Base-by-base conservation (phyloP, 2,797 vertebrate genomes). In the Spea hammondii region DNA sequence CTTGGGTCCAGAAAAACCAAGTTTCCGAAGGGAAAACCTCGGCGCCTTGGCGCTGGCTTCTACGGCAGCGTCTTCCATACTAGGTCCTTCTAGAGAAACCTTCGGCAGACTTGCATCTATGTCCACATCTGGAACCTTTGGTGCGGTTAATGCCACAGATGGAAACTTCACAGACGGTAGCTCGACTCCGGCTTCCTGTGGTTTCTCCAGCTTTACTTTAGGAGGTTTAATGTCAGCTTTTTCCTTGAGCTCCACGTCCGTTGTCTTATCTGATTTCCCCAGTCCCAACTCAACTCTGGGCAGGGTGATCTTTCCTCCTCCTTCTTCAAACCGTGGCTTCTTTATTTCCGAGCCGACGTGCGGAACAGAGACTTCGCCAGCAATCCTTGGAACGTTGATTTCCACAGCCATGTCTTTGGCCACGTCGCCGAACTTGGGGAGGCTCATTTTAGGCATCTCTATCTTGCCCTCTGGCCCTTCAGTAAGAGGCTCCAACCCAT, bases 301-400 rank as follows among this genome's bases (percentile, higher is more conserved):
- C 83, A 91, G 85, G 12, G 84, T 84, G 45, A 92, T 86, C 80
- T 84, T 88, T 12, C 88, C 84, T 3, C 82, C 86, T 87, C 85
- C 88, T 9, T 92, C 90, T 47, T 91, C 91, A 4, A 93, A 84
- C 60, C 89, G 89, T 80, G 85, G 82, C 44, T 85, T 85, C n/a
- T 80, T 79, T 0, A 70, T 17, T 44, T 78, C 83, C 5, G 55
- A 68, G 32, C 44, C 17, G 69, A 72, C 3, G 11, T 74, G 47
- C 46, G 53, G 13, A 12, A 48, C 32, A 1, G 60, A 68, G 64
- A 53, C 70, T 5, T 84, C 84, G 5, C 54, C 54, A 44, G 1
- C 32, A 55, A 84, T 80, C 9, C 14, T 79, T 46, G 88, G 87
- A 8, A 83, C 48, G 0, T 83, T 67, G 64, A 84, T 55, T 64